phyloP scores from a whole-genome alignment of 2,888 invertebrate species.

The Nebria salina region DNA sequence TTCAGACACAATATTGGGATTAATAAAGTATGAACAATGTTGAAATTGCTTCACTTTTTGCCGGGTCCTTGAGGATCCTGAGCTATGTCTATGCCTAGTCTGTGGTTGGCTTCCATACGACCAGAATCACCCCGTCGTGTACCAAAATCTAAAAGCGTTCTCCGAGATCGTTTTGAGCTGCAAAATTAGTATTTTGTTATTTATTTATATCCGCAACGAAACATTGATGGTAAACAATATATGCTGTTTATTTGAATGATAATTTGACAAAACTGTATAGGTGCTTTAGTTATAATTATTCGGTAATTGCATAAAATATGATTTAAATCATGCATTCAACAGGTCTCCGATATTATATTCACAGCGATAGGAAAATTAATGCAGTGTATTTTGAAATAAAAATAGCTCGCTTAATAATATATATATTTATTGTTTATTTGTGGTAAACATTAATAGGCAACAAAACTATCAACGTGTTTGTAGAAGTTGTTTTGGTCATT shows the following conservation, averaged over 20 bases:
- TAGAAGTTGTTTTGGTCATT: too few relatives aligned
- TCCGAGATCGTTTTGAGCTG: conserved; percentile 77
- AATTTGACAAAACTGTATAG: too few relatives aligned
- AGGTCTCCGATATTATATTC: too few relatives aligned
- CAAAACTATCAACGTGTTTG: too few relatives aligned
- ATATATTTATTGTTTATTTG: too few relatives aligned
- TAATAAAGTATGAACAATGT: conserved; percentile 34
- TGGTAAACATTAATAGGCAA: too few relatives aligned
- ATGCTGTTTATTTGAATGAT: neutral
- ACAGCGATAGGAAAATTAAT: too few relatives aligned
- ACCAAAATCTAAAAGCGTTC: conserved; percentile 74
- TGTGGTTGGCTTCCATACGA: conserved; percentile 84
- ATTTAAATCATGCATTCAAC: too few relatives aligned
- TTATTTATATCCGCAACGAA: neutral
- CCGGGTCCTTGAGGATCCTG: conserved; percentile 88
- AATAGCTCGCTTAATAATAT: too few relatives aligned
- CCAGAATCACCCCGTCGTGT: conserved; percentile 85
- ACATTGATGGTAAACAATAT: neutral
- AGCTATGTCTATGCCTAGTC: conserved; percentile 84
- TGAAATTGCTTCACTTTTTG: conserved; percentile 68
- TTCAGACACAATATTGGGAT: conserved; percentile 17
- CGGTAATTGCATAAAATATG: too few relatives aligned
- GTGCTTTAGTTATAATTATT: too few relatives aligned
- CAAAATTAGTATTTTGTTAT: conserved; percentile 39
- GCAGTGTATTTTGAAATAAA: too few relatives aligned